A percentile compares a stretch with the other conserved stretches of the same genome.
Conservation (phyloP, 2,888 invertebrate genomes). For the Dryadula phaetusa region DNA sequence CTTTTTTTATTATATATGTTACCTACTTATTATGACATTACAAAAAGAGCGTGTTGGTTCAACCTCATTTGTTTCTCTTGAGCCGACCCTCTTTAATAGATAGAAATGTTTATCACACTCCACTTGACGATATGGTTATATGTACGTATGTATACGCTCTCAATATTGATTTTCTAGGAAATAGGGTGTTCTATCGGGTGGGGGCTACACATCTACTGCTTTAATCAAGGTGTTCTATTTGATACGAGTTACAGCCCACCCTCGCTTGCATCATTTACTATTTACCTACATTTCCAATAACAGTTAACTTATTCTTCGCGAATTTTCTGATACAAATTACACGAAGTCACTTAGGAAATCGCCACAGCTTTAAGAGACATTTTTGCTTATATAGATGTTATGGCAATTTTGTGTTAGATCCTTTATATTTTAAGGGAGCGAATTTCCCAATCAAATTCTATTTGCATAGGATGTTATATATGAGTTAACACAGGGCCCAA, state of each 20-base stretch:
- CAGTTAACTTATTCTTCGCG: no score
- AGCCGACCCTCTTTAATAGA: neutral
- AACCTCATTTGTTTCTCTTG: slow-evolving; percentile 12
- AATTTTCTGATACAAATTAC: no score
- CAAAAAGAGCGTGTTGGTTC: neutral
- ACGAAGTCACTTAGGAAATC: no score
- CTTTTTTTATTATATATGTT: neutral
- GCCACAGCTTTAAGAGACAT: no score
- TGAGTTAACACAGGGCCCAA: no score
- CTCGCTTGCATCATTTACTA: neutral
- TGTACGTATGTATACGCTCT: neutral
- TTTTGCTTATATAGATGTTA: no score
- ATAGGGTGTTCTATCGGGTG: neutral
- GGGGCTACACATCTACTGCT: slow-evolving; percentile 1
- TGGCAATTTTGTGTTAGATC: no score
- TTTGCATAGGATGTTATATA: no score
- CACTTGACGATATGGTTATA: slow-evolving; percentile 10
- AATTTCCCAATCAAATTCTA: no score
- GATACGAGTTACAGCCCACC: neutral
- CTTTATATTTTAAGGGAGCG: no score
- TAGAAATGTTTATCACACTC: slow-evolving; percentile 17
- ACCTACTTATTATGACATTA: neutral
- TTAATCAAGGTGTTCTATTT: slow-evolving; percentile 9
- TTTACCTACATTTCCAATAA: neutral
- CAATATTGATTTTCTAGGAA: slow-evolving; percentile 24